A percentile compares a stretch with the other conserved stretches of the same genome.
These are phyloP conservation scores for Cepaea hortensis DNA, from an alignment of 2,888 invertebrate genomes.

Conservation along the genomic window DNA sequence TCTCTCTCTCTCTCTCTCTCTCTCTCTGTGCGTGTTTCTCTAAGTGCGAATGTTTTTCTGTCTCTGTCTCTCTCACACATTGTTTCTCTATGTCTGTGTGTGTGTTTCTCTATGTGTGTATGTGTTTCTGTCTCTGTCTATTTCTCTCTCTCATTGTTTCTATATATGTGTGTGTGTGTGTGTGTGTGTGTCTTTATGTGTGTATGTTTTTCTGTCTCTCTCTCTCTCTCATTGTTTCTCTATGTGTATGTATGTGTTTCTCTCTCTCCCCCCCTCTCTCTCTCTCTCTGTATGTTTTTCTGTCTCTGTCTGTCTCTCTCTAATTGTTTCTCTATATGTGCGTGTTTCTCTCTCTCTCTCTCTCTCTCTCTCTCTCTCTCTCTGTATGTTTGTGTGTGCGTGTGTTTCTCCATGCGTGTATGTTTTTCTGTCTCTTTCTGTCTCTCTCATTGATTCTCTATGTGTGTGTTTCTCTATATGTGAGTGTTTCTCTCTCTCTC, in stretches of 20 bases:
- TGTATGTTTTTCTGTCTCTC: no score
- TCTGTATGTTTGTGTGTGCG: no score
- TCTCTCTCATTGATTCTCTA: background rate
- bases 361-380: background rate
- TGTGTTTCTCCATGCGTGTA: no score
- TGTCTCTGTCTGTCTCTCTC: background rate
- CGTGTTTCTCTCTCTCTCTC: no score
- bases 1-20: slow-evolving; percentile 29
- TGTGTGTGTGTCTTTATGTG: no score
- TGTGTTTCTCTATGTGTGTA: background rate
- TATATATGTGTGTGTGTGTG: no score
- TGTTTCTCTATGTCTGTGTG: background rate
- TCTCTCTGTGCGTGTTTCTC: slow-evolving; percentile 22
- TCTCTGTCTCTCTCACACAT: slow-evolving; percentile 6
- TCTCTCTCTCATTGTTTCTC: background rate
- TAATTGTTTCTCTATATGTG: background rate
- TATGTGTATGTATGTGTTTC: background rate
- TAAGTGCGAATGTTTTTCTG: slow-evolving; percentile 2
- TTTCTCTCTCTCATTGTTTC: no score
- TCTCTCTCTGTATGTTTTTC: background rate
- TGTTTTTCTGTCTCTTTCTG: background rate
- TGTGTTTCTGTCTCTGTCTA: no score
- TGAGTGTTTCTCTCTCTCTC: no score
- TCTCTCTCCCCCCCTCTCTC: background rate
- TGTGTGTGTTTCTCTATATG: background rate